These are phyloP conservation scores for Agapornis canus DNA, from an alignment of 2,797 vertebrate genomes.

Conservation along the genomic window DNA sequence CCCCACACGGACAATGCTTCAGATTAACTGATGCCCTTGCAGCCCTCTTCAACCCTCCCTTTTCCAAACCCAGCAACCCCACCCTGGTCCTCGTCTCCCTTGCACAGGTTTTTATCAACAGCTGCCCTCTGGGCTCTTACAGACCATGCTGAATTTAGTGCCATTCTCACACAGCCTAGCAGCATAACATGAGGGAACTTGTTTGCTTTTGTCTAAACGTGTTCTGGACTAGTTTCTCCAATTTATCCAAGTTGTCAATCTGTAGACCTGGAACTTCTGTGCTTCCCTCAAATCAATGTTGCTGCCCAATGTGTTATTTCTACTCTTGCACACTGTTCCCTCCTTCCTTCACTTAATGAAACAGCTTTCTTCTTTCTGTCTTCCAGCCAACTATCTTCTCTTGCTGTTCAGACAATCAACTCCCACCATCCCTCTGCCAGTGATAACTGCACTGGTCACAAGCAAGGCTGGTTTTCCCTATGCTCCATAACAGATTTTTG, in stretches of 20 bases:
- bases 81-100: not conserved
- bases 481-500: not conserved
- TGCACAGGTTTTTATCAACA: not conserved
- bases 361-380: not conserved
- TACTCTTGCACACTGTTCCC: not conserved
- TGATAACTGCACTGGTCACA: not conserved
- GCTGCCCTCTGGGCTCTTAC: not conserved
- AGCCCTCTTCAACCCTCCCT: not conserved
- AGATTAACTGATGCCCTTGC: not conserved
- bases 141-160: not conserved
- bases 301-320: not conserved
- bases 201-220: not conserved
- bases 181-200: not conserved
- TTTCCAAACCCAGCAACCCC: not conserved
- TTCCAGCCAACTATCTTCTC: not conserved
- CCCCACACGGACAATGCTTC: fast-evolving
- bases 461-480: not conserved
- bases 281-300: not conserved
- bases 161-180: not conserved
- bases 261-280: not conserved
- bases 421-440: constrained; percentile 42
- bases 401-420: constrained; percentile 13
- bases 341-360: not conserved
- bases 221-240: not conserved
- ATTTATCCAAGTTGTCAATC: not conserved